phyloP scores from a whole-genome alignment of 2,797 vertebrate genomes.

The Ceryle rudis region DNA sequence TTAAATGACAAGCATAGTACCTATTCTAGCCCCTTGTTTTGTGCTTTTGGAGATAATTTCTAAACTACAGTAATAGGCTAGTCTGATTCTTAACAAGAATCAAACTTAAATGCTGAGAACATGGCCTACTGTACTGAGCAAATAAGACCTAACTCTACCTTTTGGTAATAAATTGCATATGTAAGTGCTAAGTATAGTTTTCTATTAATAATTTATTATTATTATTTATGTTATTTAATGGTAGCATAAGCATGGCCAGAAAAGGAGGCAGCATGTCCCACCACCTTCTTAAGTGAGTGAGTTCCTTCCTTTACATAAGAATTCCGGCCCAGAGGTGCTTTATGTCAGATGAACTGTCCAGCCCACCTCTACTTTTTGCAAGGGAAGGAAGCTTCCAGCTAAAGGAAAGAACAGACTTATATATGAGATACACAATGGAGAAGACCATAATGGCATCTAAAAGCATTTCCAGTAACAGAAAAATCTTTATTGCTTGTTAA shows the following conservation, averaged over 20 bases:
- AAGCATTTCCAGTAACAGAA: conserved; percentile 64
- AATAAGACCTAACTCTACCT: background rate
- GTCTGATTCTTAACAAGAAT: background rate
- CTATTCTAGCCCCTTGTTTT: background rate
- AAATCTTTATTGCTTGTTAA: conserved; percentile 68
- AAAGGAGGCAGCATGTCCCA: conserved; percentile 37
- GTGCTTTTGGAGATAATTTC: background rate
- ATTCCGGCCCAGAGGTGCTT: conserved; percentile 44
- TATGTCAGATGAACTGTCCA: conserved; percentile 20
- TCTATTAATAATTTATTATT: conserved; percentile 54
- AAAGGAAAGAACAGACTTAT: conserved; percentile 37
- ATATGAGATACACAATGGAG: conserved; percentile 12
- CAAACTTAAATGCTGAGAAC: background rate
- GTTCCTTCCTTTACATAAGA: conserved; percentile 49
- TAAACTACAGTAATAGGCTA: background rate
- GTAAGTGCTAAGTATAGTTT: conserved; percentile 46
- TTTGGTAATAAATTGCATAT: conserved; percentile 25
- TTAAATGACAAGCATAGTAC: background rate
- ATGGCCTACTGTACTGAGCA: background rate
- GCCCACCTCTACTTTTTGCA: background rate
- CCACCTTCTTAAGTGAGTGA: conserved; percentile 42
- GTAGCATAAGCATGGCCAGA: background rate
- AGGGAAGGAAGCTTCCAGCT: conserved; percentile 40
- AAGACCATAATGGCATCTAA: conserved; percentile 59
- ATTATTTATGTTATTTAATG: conserved; percentile 55